Percentiles rank a stretch among this genome's conserved stretches.
Evolutionary conservation across 2,797 vertebrate species (phyloP).

Genomic region (Anguilla megastoma): DNA sequence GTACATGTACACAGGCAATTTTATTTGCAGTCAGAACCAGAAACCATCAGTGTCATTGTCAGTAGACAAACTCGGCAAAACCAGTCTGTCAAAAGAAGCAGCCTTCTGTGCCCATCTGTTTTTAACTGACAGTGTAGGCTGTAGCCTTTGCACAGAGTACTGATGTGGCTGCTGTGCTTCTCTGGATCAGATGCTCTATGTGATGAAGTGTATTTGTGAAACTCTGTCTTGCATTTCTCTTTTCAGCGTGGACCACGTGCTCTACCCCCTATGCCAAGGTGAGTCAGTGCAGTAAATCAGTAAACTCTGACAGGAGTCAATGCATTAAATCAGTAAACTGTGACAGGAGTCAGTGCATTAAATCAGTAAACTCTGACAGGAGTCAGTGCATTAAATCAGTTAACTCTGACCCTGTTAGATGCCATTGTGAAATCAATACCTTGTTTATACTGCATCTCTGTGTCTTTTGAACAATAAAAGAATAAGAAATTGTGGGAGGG

Average conservation of each 20-base stretch:
- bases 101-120: background rate
- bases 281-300: constrained; percentile 41
- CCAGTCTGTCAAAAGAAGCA: background rate
- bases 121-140: background rate
- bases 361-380: background rate
- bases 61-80: background rate
- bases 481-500: background rate
- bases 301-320: background rate
- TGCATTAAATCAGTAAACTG: background rate
- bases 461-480: background rate
- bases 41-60: background rate
- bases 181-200: background rate
- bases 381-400: background rate
- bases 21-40: background rate
- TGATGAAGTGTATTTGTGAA: background rate
- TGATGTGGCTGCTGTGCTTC: constrained; percentile 1
- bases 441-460: background rate
- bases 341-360: background rate
- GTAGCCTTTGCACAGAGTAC: background rate
- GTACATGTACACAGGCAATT: background rate
- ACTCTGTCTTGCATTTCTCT: background rate
- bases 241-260: constrained; percentile 79
- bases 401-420: background rate
- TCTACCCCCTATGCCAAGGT: constrained; percentile 89
- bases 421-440: background rate